Conservation (phyloP, 2,797 vertebrate genomes). For the Cryptoprocta ferox region DNA sequence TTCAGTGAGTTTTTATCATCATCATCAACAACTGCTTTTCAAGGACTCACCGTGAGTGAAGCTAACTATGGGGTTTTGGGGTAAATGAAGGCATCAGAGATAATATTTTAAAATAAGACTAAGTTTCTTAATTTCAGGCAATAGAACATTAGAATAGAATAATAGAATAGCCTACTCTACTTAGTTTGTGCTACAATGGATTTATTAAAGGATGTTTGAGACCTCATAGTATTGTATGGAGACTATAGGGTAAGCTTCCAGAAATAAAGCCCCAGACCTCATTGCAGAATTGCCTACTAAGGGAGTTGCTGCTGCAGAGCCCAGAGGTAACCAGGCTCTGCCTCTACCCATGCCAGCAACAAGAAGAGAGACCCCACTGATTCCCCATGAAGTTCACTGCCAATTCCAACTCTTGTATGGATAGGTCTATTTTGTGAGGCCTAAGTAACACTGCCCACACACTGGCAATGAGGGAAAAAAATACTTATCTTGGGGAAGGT, state of each 20-base stretch:
- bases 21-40: background rate
- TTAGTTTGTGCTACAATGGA: background rate
- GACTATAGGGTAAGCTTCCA: background rate
- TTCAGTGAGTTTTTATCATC: background rate
- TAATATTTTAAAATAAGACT: background rate
- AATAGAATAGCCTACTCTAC: background rate
- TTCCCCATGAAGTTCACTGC: background rate
- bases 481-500: background rate
- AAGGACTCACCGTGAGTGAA: background rate
- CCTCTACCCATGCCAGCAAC: too few relatives aligned
- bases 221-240: background rate
- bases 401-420: background rate
- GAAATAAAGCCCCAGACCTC: background rate
- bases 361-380: background rate
- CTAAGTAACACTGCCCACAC: background rate
- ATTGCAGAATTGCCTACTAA: background rate
- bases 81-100: background rate
- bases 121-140: background rate
- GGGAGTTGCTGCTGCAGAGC: background rate
- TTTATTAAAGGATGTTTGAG: background rate
- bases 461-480: background rate
- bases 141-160: background rate
- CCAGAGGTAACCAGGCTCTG: background rate
- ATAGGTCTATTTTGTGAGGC: background rate
- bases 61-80: background rate